Evolutionary conservation across 2,113 vertebrate species (phyloP), one percentile per base, ranked within the genome.

Genomic region (Laticauda laticaudata): DNA sequence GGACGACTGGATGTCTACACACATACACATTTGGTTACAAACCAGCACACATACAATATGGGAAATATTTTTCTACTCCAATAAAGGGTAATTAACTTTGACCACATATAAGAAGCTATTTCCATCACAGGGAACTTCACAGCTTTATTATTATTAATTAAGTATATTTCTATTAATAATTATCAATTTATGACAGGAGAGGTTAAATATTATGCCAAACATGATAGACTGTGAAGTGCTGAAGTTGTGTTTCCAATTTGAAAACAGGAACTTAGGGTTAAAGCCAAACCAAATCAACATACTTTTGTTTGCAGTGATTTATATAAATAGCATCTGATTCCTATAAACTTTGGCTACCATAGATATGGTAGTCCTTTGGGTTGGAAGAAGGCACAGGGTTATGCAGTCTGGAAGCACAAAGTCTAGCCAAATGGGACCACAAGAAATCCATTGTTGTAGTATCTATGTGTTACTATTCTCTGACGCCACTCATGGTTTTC

Each of bases 41-140:
- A 9, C 23, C 34, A 91, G 24, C 53, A 34, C 48, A 39, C 12
- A 90, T 45, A 21, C 3, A 89, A 57, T 59, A 43, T 59, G 21
- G 55, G 88, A 24, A 24, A 89, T 57, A 54, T 88, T 75, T 81
- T 34, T 56, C n/a, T 55, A 75, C 15, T 55, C 51, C 69, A 26
- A 43, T 24, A 34, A 54, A 39, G n/a, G 6, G 3, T 26, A 56
- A 89, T 45, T 45, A n/a, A n/a, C 23, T 81, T 8, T 86, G 59
- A n/a, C 29, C n/a, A 26, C 92, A 86, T 51, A 88, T 21, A 86
- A 86, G 12, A 86, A 93, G 21, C 61, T 21, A 53, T 51, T 86
- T 86, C 43, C 21, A 92, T 69, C 69, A 59, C 54, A 93, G 92
- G 86, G 55, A 93, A 88, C 88, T 20, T 81, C 23, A 43, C 45